Evolutionary conservation across 1,140 invertebrate genomes (phyloP), one percentile per base, ranked within the genome.

Genomic region (Halyomorpha halys): DNA sequence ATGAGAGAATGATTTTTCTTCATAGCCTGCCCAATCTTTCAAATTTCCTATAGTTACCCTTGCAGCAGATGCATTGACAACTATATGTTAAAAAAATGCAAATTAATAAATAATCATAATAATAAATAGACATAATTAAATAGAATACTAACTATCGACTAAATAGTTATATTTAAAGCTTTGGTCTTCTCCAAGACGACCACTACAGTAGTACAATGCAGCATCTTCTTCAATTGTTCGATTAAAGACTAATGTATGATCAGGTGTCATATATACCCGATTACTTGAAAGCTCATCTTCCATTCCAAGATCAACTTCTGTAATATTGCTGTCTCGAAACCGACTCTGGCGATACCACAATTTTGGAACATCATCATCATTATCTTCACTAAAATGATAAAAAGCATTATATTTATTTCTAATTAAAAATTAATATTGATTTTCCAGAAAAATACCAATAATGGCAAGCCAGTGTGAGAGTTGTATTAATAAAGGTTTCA

Each of bases 201-300:
- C 30, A n/a, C n/a, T 34, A 16, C 59, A 60, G 44, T 60, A 60
- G 16, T 60, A 60, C 4, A 60, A 23, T 44, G 25, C 59, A n/a
- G 30, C 11, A 60, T 60, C 59, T 18, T 34, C 30, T 15, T 25
- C 30, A 3, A 19, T 19, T 18, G 34, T 44, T 18, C 34, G 15
- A 39, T 25, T 18, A 39, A 60, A 34, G 5, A 60, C 30, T n/a
- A 60, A 23, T 18, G 59, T 39, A 39, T 60, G 59, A 44, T 60
- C 59, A 34, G 59, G 59, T 39, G 2, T 60, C 59, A 60, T 60
- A n/a, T 60, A 60, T 15, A 60, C 59, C 13, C 59, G 5, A 39
- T 60, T 60, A n/a, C n/a, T n/a, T 15, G 15, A n/a, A 16, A 60
- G 39, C 5, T 15, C 30, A 44, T 60, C 59, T 23, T 60, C 59